These are phyloP conservation scores for Pristionchus pacificus DNA, from an alignment of 1,140 invertebrate genomes.

Conservation along the genomic window DNA sequence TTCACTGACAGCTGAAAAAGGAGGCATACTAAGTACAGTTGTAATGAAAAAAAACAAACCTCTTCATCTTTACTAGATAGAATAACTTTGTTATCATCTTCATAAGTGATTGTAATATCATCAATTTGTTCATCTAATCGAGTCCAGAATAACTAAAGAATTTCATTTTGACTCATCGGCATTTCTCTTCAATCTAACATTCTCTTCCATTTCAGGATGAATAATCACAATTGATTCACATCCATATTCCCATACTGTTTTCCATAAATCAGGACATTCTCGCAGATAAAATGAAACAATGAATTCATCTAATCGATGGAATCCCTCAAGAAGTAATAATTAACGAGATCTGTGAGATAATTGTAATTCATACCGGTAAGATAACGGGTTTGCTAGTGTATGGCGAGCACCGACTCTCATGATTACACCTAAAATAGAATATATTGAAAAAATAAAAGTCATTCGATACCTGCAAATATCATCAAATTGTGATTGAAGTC, in stretches of 20 bases:
- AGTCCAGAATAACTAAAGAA: constrained; percentile 15
- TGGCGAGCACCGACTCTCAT: constrained; percentile 35
- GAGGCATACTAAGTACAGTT: neutral
- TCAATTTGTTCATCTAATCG: constrained; percentile 16
- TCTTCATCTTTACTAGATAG: constrained; percentile 37
- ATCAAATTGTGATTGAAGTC: constrained; percentile 48
- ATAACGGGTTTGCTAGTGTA: constrained; percentile 21
- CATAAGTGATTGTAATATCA: constrained; percentile 23
- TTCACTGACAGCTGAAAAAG: constrained; percentile 43
- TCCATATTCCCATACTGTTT: constrained; percentile 36
- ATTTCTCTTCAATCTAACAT: neutral
- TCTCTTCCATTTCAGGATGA: constrained; percentile 30
- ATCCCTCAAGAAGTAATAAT: constrained; percentile 37
- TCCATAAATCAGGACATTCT: constrained; percentile 45
- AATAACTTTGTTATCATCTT: constrained; percentile 38
- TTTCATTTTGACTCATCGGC: constrained; percentile 5
- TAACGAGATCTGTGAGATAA: constrained; percentile 3
- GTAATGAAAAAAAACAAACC: no score
- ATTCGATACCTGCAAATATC: neutral
- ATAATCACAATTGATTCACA: constrained; percentile 45
- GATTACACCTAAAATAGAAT: constrained; percentile 31
- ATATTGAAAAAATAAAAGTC: constrained; percentile 9
- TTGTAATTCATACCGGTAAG: constrained; percentile 33
- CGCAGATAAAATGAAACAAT: constrained; percentile 40
- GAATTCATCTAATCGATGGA: constrained; percentile 53